Conservation (phyloP, 2,797 vertebrate genomes). For the Botia almorhae region DNA sequence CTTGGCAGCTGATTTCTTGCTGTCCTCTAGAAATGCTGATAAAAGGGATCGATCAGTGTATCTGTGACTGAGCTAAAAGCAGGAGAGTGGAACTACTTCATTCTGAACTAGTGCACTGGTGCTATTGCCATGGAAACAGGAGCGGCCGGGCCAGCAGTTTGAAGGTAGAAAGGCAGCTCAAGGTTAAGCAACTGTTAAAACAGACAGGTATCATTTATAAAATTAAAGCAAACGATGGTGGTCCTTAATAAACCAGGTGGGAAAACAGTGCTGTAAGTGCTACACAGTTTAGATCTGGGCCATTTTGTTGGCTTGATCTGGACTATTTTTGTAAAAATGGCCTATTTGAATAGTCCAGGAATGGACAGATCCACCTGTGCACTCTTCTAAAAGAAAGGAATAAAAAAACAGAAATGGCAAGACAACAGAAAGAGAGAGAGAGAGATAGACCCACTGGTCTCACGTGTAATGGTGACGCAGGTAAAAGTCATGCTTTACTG, state of each 20-base stretch:
- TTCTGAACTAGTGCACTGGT: slow-evolving; percentile 63
- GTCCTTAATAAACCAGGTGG: not conserved
- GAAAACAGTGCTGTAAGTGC: not conserved
- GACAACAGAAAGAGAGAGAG: not conserved
- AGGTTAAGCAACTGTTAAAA: slow-evolving; percentile 72
- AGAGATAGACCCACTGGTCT: slow-evolving; percentile 39
- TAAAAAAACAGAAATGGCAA: slow-evolving; percentile 27
- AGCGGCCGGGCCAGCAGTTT: slow-evolving; percentile 65
- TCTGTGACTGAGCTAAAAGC: slow-evolving; percentile 47
- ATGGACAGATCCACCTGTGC: slow-evolving; percentile 52
- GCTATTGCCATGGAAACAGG: slow-evolving; percentile 77
- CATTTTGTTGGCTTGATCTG: slow-evolving; percentile 38
- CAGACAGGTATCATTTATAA: not conserved
- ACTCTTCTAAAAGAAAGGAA: slow-evolving; percentile 47
- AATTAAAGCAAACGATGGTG: not conserved
- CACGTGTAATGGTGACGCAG: slow-evolving; percentile 67
- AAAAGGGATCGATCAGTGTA: slow-evolving; percentile 36
- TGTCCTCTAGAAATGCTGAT: slow-evolving; percentile 36
- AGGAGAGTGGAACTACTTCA: slow-evolving; percentile 36
- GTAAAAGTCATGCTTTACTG: slow-evolving; percentile 56
- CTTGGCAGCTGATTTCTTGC: slow-evolving; percentile 33
- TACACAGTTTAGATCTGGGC: slow-evolving; percentile 11
- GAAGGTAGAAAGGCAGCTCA: slow-evolving; percentile 64
- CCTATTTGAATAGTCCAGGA: slow-evolving; percentile 63
- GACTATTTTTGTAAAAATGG: slow-evolving; percentile 58